phyloP scores from a whole-genome alignment of 2,113 vertebrate species.

The Antennarius striatus region DNA sequence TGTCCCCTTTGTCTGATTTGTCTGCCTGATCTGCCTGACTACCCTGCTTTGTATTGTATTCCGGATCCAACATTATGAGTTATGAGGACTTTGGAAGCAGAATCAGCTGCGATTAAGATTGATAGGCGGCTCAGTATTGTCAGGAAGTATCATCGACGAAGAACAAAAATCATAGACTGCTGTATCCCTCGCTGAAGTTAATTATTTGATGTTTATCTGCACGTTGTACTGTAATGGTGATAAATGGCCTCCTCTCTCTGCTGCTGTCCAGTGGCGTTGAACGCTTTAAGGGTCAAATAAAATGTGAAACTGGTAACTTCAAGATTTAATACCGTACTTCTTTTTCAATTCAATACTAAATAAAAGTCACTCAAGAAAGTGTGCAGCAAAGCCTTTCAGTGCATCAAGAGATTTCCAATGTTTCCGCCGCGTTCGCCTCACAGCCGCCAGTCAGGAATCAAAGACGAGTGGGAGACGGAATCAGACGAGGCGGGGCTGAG shows the following conservation, averaged over 20 bases:
- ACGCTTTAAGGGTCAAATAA: not conserved
- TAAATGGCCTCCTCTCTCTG: not conserved
- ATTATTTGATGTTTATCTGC: conserved; percentile 1
- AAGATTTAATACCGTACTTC: not conserved
- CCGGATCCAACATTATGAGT: too few relatives aligned
- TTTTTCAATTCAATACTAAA: conserved; percentile 21
- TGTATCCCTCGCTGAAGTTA: not conserved
- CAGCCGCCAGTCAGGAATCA: conserved; percentile 47
- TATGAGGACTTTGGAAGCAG: too few relatives aligned
- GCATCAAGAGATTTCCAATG: conserved; percentile 19
- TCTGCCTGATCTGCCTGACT: too few relatives aligned
- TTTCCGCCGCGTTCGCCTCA: conserved; percentile 23
- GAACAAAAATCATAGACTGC: not conserved
- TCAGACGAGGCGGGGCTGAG: conserved; percentile 24
- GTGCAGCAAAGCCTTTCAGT: not conserved
- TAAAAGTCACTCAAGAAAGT: conserved; percentile 17
- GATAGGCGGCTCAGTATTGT: too few relatives aligned
- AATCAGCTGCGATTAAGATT: too few relatives aligned
- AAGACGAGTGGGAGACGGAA: conserved; percentile 47
- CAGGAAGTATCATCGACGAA: too few relatives aligned
- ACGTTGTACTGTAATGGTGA: not conserved
- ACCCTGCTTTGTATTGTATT: too few relatives aligned
- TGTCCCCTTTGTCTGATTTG: too few relatives aligned
- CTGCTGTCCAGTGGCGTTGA: not conserved
- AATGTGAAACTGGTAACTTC: not conserved